Evolutionary conservation across 1,140 invertebrate genomes (phyloP).

Genomic region (Laupala kohalensis): DNA sequence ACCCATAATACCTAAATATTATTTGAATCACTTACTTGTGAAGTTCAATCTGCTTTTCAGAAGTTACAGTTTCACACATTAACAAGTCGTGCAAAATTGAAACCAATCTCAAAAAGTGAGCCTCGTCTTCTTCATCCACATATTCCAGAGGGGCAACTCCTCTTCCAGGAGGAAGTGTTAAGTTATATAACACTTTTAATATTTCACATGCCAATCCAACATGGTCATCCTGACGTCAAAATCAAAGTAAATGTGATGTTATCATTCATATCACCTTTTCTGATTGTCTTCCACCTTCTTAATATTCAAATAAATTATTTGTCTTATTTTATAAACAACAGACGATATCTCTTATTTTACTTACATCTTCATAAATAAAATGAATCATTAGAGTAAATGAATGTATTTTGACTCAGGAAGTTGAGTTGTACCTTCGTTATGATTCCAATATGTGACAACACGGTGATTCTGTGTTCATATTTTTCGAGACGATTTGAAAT

Average conservation of each 20-base stretch:
- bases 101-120: conserved; percentile 56
- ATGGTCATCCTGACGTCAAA: conserved; percentile 23
- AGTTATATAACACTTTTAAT: conserved; percentile 80
- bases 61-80: conserved; percentile 40
- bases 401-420: no score
- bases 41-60: conserved; percentile 53
- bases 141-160: conserved; percentile 18
- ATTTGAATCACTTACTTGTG: conserved; percentile 44
- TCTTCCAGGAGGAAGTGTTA: conserved; percentile 46
- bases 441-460: no score
- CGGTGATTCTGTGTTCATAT: no score
- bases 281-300: neutral
- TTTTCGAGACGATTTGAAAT: no score
- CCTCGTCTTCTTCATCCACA: conserved; percentile 46
- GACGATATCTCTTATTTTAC: no score
- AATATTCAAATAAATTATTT: no score
- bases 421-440: no score
- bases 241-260: neutral
- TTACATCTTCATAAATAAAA: no score
- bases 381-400: no score
- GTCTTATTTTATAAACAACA: no score
- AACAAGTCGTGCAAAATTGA: conserved; percentile 58
- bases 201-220: conserved; percentile 65
- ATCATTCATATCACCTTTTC: neutral
- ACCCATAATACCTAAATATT: no score